Evolutionary conservation across 1,140 invertebrate species (phyloP).

Genomic region (Drosophila baimaii): DNA sequence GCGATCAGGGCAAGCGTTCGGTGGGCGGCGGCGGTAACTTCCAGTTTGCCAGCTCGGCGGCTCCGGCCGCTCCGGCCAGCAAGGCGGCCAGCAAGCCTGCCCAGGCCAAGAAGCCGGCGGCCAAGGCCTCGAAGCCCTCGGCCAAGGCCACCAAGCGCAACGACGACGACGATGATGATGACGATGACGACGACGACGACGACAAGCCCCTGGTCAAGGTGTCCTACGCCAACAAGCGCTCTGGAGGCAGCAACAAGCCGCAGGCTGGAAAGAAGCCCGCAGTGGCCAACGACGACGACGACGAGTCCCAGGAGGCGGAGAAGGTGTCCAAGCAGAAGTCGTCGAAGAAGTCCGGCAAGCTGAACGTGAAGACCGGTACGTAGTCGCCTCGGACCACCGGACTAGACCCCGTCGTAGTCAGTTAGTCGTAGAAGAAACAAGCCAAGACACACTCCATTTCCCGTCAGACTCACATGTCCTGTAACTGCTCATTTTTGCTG

Average conservation of each 20-base stretch:
- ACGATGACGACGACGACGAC: slow-evolving; percentile 64
- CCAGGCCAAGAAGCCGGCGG: slow-evolving; percentile 51
- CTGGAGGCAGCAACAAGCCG: slow-evolving; percentile 52
- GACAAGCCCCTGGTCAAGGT: slow-evolving; percentile 77
- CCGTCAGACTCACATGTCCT: slow-evolving; percentile 28
- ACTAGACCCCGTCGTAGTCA: slow-evolving; percentile 23
- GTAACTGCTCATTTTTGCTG: slow-evolving; percentile 48
- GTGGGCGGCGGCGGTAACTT: slow-evolving; percentile 66
- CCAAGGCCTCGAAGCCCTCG: slow-evolving; percentile 48
- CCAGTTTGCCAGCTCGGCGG: slow-evolving; percentile 58
- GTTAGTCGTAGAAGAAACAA: slow-evolving; percentile 23
- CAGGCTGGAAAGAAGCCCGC: slow-evolving; percentile 68
- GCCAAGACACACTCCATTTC: slow-evolving; percentile 34
- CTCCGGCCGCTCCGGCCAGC: slow-evolving; percentile 1
- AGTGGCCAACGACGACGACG: slow-evolving; percentile 56
- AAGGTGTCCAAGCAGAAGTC: slow-evolving; percentile 64
- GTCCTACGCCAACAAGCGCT: slow-evolving; percentile 76
- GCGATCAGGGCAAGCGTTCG: slow-evolving; percentile 55
- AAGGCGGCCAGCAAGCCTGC: slow-evolving; percentile 23
- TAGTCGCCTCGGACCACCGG: slow-evolving; percentile 64
- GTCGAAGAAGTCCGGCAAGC: slow-evolving; percentile 68
- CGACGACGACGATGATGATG: slow-evolving; percentile 58
- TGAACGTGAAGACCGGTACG: slow-evolving; percentile 89
- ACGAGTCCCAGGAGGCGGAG: slow-evolving; percentile 63
- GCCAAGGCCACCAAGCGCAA: slow-evolving; percentile 49